Percentiles rank a stretch among this genome's conserved stretches.
These are phyloP conservation scores for Stictocephala bisonia DNA, from an alignment of 2,888 invertebrate species.

Conservation along the genomic window DNA sequence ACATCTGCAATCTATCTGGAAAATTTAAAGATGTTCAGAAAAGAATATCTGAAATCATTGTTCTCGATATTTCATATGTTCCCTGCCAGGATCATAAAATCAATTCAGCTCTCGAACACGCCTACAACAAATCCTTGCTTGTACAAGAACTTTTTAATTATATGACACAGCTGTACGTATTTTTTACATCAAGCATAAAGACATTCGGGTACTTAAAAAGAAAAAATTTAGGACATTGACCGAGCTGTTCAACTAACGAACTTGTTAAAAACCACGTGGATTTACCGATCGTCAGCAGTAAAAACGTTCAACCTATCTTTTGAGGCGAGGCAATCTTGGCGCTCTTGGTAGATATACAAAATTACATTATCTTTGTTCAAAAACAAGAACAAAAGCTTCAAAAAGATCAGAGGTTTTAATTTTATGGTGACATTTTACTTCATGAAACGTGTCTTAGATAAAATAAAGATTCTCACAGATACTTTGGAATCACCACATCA, in stretches of 20 bases:
- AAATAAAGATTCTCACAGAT: too few relatives aligned
- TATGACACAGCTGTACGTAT: conserved; percentile 34
- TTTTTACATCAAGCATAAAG: conserved; percentile 46
- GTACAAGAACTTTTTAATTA: conserved; percentile 40
- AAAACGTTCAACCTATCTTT: background rate
- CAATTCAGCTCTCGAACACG: conserved; percentile 45
- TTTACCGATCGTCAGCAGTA: background rate
- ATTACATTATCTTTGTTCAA: too few relatives aligned
- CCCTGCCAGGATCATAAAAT: conserved; percentile 43
- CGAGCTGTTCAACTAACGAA: background rate
- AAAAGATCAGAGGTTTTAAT: too few relatives aligned
- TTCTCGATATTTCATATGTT: conserved; percentile 28
- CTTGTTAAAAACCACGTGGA: conserved; percentile 37
- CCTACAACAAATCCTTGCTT: conserved; percentile 15
- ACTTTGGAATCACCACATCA: too few relatives aligned
- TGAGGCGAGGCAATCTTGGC: too few relatives aligned
- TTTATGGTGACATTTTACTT: too few relatives aligned
- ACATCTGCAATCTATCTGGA: conserved; percentile 40
- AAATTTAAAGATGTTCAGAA: conserved; percentile 44
- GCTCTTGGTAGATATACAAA: too few relatives aligned
- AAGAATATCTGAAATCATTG: conserved; percentile 17
- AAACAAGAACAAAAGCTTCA: too few relatives aligned
- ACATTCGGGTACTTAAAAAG: conserved; percentile 18
- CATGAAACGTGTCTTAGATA: too few relatives aligned
- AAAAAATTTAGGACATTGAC: conserved; percentile 33